phyloP scores from a whole-genome alignment of 1,140 invertebrate species.

The Scaptomyza pallida region DNA sequence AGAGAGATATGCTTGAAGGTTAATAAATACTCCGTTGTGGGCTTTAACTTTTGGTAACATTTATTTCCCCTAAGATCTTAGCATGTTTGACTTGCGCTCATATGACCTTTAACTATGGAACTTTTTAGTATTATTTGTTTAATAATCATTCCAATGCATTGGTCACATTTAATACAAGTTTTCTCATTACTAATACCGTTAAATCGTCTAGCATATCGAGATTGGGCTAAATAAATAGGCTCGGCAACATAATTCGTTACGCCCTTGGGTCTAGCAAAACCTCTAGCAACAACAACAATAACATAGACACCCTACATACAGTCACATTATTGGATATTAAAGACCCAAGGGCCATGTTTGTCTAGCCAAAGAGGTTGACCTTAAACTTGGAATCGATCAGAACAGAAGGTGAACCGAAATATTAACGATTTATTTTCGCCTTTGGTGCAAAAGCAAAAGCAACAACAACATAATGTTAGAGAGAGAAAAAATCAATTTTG shows the following conservation, averaged over 20 bases:
- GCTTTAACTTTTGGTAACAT: not conserved
- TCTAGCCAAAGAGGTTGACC: conserved; percentile 49
- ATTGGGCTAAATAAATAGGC: conserved; percentile 3
- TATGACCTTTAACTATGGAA: not conserved
- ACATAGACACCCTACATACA: conserved; percentile 43
- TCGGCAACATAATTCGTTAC: conserved; percentile 51
- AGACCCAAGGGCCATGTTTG: conserved; percentile 51
- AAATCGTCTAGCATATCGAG: conserved; percentile 7
- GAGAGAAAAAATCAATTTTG: conserved; percentile 39
- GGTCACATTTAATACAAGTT: conserved; percentile 7
- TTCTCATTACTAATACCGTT: conserved; percentile 16
- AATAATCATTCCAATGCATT: not conserved
- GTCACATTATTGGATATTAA: conserved; percentile 64
- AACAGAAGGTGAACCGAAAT: conserved; percentile 48
- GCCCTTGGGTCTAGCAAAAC: conserved; percentile 65
- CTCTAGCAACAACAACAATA: conserved; percentile 27
- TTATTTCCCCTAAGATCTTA: not conserved
- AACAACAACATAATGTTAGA: conserved; percentile 9
- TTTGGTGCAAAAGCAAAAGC: conserved; percentile 25
- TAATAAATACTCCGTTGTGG: not conserved
- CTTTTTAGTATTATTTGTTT: not conserved
- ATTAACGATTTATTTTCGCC: conserved; percentile 22
- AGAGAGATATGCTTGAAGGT: not conserved
- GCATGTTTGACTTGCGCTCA: not conserved
- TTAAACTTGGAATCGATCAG: conserved; percentile 76